Evolutionary conservation across 2,797 vertebrate genomes (phyloP).

Genomic region (Natrix natrix): DNA sequence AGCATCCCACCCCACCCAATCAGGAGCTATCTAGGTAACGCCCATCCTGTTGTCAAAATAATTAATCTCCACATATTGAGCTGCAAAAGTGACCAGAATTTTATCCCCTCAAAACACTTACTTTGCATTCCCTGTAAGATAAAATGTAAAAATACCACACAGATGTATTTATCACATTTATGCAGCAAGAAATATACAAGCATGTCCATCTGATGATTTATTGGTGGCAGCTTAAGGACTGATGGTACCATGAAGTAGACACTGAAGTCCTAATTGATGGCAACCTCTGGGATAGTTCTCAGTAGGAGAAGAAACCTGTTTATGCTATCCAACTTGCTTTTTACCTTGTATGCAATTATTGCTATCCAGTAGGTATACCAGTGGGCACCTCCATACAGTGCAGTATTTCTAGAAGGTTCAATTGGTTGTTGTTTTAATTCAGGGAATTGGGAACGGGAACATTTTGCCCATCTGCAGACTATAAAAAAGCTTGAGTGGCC

Average conservation of each 20-base stretch:
- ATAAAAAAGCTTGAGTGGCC: neutral
- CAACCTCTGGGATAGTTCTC: neutral
- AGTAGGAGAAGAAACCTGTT: neutral
- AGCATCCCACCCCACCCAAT: neutral
- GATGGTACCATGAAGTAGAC: neutral
- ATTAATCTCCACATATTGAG: neutral
- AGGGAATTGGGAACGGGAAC: neutral
- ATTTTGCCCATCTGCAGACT: neutral
- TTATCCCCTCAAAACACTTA: neutral
- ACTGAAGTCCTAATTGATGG: neutral
- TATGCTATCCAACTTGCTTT: neutral
- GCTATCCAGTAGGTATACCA: neutral
- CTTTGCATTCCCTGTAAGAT: neutral
- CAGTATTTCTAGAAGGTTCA: neutral
- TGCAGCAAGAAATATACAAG: neutral
- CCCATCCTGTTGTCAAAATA: neutral
- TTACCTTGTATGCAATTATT: neutral
- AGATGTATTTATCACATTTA: neutral
- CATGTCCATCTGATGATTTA: neutral
- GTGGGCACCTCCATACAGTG: neutral
- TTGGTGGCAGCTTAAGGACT: neutral
- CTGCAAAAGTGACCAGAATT: neutral
- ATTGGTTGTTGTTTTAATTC: neutral
- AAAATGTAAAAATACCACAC: neutral
- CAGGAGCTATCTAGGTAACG: neutral